Conservation (phyloP, 2,888 invertebrate genomes). For the Cataglyphis altisquamis region DNA sequence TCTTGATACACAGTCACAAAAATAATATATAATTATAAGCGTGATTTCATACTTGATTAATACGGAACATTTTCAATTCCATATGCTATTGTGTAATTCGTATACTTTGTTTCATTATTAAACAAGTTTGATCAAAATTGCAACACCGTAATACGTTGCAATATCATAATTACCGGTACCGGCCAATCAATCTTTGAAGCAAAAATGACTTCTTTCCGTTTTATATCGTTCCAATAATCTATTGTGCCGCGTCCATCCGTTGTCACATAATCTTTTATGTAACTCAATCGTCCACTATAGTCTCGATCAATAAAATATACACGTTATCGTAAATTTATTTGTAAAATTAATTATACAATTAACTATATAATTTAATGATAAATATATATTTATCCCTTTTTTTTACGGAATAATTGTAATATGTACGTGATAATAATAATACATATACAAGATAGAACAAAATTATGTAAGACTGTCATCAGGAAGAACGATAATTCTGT, state of each 20-base stretch:
- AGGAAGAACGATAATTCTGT: not conserved
- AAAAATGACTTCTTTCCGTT: conserved; percentile 45
- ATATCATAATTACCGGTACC: not conserved
- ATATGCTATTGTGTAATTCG: not conserved
- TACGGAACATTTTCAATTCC: not conserved
- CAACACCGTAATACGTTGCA: not conserved
- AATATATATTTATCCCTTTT: not conserved
- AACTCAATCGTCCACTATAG: conserved; percentile 12
- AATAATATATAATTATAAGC: not conserved
- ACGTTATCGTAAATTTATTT: not conserved
- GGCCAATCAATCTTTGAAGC: not conserved
- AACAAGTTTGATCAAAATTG: not conserved
- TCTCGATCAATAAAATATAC: not conserved
- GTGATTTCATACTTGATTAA: not conserved
- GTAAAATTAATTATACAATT: too few relatives aligned
- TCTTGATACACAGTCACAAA: not conserved
- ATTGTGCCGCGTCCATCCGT: conserved; percentile 14
- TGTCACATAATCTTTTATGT: conserved; percentile 35
- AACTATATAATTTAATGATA: not conserved
- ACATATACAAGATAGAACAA: not conserved
- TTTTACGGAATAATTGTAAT: not conserved
- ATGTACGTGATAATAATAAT: not conserved
- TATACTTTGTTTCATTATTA: not conserved
- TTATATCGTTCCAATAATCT: conserved; percentile 15
- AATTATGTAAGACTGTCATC: not conserved